phyloP scores from a whole-genome alignment of 2,888 invertebrate species.

The Drosophila austrosaltans region DNA sequence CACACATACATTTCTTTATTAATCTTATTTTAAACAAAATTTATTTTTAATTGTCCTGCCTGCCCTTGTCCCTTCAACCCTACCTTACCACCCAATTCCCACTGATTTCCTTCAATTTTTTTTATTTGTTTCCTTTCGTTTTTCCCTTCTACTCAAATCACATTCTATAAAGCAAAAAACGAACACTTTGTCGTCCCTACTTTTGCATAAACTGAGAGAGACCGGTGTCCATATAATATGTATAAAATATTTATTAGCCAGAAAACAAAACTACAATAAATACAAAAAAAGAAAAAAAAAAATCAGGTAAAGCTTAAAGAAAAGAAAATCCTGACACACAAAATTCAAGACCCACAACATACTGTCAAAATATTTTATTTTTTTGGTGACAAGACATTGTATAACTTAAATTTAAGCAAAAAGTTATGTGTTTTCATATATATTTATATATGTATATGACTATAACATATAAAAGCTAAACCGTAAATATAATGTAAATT shows the following conservation, averaged over 20 bases:
- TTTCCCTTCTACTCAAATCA: conserved; percentile 33
- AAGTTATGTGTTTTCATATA: conserved; percentile 11
- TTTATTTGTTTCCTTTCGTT: conserved; percentile 23
- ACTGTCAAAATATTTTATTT: conserved; percentile 15
- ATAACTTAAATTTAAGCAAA: conserved; percentile 39
- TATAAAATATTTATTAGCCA: conserved; percentile 50
- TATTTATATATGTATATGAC: conserved; percentile 28
- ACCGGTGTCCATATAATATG: conserved; percentile 14
- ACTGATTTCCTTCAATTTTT: neutral
- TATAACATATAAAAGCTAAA: conserved; percentile 14
- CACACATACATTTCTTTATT: conserved; percentile 39
- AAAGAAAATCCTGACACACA: conserved; percentile 14
- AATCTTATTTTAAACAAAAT: conserved; percentile 21
- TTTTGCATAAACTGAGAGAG: conserved; percentile 8
- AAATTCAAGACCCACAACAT: conserved; percentile 27
- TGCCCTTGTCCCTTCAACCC: neutral
- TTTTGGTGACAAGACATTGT: conserved; percentile 40
- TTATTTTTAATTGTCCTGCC: conserved; percentile 15
- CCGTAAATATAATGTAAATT: conserved; percentile 57
- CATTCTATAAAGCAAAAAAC: conserved; percentile 25
- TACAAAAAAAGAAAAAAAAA: conserved; percentile 14
- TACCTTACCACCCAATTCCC: neutral
- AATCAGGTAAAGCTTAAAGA: neutral
- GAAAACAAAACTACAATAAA: conserved; percentile 20
- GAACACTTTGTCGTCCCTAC: neutral